phyloP scores from a whole-genome alignment of 2,888 invertebrate species.

The Mythimna ferrago region DNA sequence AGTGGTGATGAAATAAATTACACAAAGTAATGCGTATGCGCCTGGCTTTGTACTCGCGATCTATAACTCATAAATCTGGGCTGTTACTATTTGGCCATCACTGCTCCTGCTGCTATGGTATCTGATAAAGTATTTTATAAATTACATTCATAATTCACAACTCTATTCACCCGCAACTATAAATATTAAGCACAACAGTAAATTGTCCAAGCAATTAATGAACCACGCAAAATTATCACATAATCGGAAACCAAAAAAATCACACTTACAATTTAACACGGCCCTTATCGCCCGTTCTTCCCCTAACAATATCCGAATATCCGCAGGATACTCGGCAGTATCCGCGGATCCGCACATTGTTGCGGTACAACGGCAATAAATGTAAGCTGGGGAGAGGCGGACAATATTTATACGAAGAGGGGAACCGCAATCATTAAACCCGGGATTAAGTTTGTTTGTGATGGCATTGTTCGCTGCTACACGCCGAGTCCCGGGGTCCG shows the following conservation, averaged over 20 bases:
- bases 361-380: conserved; percentile 69
- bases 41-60: too few relatives aligned
- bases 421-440: conserved; percentile 73
- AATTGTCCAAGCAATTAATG: conserved; percentile 41
- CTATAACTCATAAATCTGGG: too few relatives aligned
- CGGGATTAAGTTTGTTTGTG: conserved; percentile 72
- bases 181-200: neutral
- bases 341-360: conserved; percentile 60
- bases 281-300: conserved; percentile 63
- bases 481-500: conserved; percentile 34
- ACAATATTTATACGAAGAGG: conserved; percentile 62
- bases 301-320: conserved; percentile 67
- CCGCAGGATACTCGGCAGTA: conserved; percentile 54
- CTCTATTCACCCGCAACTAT: neutral
- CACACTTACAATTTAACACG: conserved; percentile 64
- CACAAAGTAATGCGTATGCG: too few relatives aligned
- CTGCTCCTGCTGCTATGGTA: too few relatives aligned
- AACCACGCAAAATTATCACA: conserved; percentile 45
- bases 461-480: conserved; percentile 61
- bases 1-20: too few relatives aligned
- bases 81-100: too few relatives aligned
- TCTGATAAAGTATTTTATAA: neutral
- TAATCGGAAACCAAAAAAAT: conserved; percentile 63
- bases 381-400: conserved; percentile 64
- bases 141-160: neutral